phyloP scores from a whole-genome alignment of 2,888 invertebrate species.

The Isoperla grammatica region DNA sequence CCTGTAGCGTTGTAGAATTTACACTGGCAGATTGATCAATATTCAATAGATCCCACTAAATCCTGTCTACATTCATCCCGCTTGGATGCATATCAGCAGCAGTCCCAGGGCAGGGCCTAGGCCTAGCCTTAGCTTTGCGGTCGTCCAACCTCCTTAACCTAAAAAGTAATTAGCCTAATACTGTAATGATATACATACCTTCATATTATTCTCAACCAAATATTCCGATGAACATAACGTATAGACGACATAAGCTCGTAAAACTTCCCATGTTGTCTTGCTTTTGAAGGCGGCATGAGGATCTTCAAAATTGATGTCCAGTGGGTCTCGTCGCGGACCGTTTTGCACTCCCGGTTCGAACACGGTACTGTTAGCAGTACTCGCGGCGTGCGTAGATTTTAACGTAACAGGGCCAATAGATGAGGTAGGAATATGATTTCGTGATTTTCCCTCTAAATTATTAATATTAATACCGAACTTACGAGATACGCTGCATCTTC shows the following conservation, averaged over 20 bases:
- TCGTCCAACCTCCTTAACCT: too few species aligned
- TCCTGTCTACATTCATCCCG: too few species aligned
- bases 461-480: conserved; percentile 39
- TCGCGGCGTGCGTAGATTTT: conserved; percentile 36
- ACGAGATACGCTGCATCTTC: conserved; percentile 43
- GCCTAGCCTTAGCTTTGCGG: too few species aligned
- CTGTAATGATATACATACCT: conserved; percentile 55
- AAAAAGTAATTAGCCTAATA: background rate
- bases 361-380: conserved; percentile 21
- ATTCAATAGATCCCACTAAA: too few species aligned
- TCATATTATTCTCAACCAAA: conserved; percentile 86
- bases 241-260: conserved; percentile 88
- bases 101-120: too few species aligned
- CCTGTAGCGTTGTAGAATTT: too few species aligned
- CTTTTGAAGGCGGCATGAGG: conserved; percentile 89
- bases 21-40: too few species aligned
- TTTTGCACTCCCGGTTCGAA: conserved; percentile 19
- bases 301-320: conserved; percentile 83
- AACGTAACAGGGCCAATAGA: conserved; percentile 37
- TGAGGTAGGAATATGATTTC: conserved; percentile 29
- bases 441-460: conserved; percentile 32
- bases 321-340: conserved; percentile 51
- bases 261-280: conserved; percentile 87
- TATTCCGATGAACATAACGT: conserved; percentile 81
- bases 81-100: too few species aligned